A percentile compares a stretch with the other conserved stretches of the same genome.
phyloP scores from a whole-genome alignment of 2,888 invertebrate genomes.

The Trichopoda pennipes region DNA sequence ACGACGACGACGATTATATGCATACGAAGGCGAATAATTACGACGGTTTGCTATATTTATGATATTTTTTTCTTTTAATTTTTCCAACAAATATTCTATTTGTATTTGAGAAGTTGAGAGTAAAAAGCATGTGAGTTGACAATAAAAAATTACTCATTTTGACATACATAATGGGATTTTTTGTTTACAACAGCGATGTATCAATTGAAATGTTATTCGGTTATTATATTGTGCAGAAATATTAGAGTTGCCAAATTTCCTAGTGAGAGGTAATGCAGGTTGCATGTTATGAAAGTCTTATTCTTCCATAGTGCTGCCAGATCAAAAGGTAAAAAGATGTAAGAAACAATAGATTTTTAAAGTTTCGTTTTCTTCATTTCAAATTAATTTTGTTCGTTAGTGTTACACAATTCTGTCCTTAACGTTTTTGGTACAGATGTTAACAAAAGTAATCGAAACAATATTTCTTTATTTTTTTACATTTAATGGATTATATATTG shows the following conservation, averaged over 20 bases:
- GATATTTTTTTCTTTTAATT: conserved; percentile 64
- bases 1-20: conserved; percentile 69
- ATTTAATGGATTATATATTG: no score
- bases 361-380: no score
- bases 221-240: conserved; percentile 44
- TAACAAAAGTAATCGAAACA: no score
- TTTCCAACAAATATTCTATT: conserved; percentile 66
- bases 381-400: no score
- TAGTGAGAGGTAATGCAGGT: conserved; percentile 11
- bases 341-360: no score
- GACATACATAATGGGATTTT: conserved; percentile 65
- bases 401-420: no score
- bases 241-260: conserved; percentile 40
- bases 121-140: conserved; percentile 66
- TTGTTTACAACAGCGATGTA: conserved; percentile 66
- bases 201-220: conserved; percentile 41
- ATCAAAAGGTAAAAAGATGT: background rate
- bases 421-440: no score
- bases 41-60: conserved; percentile 66
- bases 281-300: background rate
- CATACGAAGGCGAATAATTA: conserved; percentile 72
- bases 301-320: background rate
- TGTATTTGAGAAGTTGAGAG: conserved; percentile 64
- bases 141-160: conserved; percentile 68
- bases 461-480: no score